Conservation (phyloP, 1,140 invertebrate genomes). For the Epicauta chinensis region DNA sequence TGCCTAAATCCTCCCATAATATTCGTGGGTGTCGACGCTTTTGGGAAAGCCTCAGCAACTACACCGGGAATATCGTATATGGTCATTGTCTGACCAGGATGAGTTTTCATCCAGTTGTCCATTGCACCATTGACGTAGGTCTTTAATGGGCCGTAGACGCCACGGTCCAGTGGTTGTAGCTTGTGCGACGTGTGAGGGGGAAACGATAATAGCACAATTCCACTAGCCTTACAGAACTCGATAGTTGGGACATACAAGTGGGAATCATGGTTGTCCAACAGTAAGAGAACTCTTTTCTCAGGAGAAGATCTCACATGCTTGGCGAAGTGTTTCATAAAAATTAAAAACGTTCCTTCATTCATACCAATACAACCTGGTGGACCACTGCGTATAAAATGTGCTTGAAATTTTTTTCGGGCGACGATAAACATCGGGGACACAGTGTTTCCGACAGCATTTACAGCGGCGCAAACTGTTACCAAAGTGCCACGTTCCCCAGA, state of each 20-base stretch:
- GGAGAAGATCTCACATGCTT: no score
- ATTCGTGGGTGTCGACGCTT: no score
- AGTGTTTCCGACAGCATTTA: conserved; percentile 35
- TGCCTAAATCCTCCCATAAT: no score
- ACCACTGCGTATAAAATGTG: conserved; percentile 23
- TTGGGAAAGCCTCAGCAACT: no score
- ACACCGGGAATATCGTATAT: conserved; percentile 23
- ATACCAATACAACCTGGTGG: conserved; percentile 39
- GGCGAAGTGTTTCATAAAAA: no score
- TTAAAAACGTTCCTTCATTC: conserved; percentile 17
- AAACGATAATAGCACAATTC: conserved; percentile 29
- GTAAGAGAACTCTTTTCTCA: conserved; percentile 10
- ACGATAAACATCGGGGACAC: conserved; percentile 36
- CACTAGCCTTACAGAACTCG: conserved; percentile 20
- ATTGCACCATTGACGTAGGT: conserved; percentile 25
- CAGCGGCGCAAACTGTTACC: conserved; percentile 36
- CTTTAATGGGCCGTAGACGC: conserved; percentile 31
- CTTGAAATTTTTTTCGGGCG: conserved; percentile 18
- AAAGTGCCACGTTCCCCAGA: conserved; percentile 40
- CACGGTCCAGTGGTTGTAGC: conserved; percentile 39
- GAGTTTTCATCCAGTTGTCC: conserved; percentile 21
- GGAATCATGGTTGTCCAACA: conserved; percentile 23
- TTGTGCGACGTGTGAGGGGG: conserved; percentile 39
- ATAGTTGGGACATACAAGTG: conserved; percentile 22
- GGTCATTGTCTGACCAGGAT: conserved; percentile 19